Evolutionary conservation across 2,113 vertebrate species (phyloP).

Genomic region (Sigmodon hispidus): DNA sequence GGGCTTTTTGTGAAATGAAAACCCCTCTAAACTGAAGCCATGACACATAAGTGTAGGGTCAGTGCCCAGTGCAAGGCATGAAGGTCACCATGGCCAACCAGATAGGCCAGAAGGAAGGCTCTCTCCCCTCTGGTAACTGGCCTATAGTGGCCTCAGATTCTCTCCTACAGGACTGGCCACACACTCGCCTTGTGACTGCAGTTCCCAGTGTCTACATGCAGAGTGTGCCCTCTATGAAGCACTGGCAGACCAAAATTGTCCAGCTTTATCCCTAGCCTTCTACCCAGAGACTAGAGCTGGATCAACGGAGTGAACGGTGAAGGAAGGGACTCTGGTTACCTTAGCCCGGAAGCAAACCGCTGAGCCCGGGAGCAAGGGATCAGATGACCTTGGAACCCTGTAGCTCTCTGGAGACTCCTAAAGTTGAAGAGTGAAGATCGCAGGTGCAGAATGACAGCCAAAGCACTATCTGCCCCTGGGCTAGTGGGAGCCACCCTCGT

Average conservation of each 20-base stretch:
- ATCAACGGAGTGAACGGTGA: not conserved
- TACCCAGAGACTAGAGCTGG: not conserved
- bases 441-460: no score
- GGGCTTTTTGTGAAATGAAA: not conserved
- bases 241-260: no score
- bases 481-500: not conserved
- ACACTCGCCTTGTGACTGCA: no score
- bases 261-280: not conserved
- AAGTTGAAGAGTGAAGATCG: not conserved
- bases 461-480: fast-evolving
- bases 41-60: not conserved
- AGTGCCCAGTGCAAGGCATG: not conserved
- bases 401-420: not conserved
- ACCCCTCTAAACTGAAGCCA: not conserved
- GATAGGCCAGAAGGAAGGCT: not conserved
- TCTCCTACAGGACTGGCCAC: not conserved
- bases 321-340: not conserved
- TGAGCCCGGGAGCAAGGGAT: not conserved
- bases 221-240: not conserved
- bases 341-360: fast-evolving
- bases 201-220: not conserved
- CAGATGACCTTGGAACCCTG: no score
- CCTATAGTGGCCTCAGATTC: not conserved
- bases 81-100: not conserved
- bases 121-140: not conserved